Evolutionary conservation across 2,888 invertebrate species (phyloP).

Genomic region (Drosophila robusta): DNA sequence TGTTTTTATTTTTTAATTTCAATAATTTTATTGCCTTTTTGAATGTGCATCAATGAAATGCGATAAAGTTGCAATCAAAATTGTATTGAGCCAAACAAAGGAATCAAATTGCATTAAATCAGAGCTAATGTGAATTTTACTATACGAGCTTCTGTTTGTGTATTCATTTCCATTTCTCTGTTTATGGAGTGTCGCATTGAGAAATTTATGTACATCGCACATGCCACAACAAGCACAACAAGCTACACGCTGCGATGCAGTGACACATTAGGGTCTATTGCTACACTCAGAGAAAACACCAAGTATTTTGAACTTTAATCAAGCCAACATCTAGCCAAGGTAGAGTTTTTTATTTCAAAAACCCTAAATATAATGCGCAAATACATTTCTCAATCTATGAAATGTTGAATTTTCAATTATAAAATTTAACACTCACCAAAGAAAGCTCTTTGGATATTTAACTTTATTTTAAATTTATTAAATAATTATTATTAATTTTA

Average conservation of each 20-base stretch:
- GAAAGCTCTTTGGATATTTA: no score
- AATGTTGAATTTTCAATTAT: no score
- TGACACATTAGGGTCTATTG: neutral
- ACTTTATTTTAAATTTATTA: no score
- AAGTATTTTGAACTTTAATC: no score
- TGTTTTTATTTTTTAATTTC: neutral
- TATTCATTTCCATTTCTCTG: constrained; percentile 37
- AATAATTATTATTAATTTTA: no score
- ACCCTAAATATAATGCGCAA: neutral
- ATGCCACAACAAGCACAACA: constrained; percentile 14
- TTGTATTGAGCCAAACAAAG: constrained; percentile 11
- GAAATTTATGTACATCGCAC: constrained; percentile 49
- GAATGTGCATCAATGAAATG: constrained; percentile 12
- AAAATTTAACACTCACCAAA: no score
- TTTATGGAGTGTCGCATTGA: constrained; percentile 52
- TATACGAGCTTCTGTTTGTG: constrained; percentile 13
- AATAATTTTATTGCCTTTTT: constrained; percentile 10
- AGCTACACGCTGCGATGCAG: constrained; percentile 2
- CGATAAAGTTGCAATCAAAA: constrained; percentile 20
- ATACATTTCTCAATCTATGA: no score
- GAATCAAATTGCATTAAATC: constrained; percentile 43
- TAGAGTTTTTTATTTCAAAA: neutral
- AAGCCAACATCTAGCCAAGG: no score
- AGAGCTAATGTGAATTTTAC: constrained; percentile 39
- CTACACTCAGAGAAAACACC: neutral